Base-by-base conservation (phyloP, 1,140 invertebrate species). In the Pseudomyrmex flavicornis region DNA sequence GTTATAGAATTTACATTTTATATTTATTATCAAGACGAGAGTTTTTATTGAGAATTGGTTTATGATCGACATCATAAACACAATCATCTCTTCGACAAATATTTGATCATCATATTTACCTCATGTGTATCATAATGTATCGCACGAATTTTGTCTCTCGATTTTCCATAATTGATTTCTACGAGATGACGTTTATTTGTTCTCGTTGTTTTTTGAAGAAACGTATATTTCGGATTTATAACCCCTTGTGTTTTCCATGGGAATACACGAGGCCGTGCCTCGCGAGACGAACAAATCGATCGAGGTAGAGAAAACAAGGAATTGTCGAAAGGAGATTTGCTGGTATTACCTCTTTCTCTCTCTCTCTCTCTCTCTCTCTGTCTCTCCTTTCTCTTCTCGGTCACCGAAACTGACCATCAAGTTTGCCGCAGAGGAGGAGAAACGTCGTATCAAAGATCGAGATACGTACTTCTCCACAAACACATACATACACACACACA, bases 261-360 rank as follows among this genome's bases (percentile, higher is more conserved):
- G 22, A 83, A 87, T 77, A 22, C 13, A 50, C 52, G 59, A n/a
- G n/a, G 50, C 35, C 26, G 26, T 26, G 3, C 3, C 26, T 79
- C 62, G 59, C 69, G 70, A 35, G 73, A 44, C 61, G 74, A 82
- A 83, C 80, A 85, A 88, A 90, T 91, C 89, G 89, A 91, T 89
- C 61, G 85, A 87, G 83, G 65, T 84, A 65, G 26, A 22, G 66
- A 84, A 88, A 88, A 88, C 84, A 86, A 86, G 83, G 82, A 88
- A 90, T 89, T 82, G 82, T 56, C 85, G 66, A 87, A 90, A 87
- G 79, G 68, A 65, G 62, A 86, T 90, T 90, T 90, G 35, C 35
- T 35, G 35, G 5, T n/a, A n/a, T n/a, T n/a, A n/a, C n/a, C n/a
- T n/a, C n/a, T n/a, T n/a, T n/a, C n/a, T n/a, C 35, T 35, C 35